phyloP scores from a whole-genome alignment of 2,113 vertebrate genomes.

The Dasyurus viverrinus region DNA sequence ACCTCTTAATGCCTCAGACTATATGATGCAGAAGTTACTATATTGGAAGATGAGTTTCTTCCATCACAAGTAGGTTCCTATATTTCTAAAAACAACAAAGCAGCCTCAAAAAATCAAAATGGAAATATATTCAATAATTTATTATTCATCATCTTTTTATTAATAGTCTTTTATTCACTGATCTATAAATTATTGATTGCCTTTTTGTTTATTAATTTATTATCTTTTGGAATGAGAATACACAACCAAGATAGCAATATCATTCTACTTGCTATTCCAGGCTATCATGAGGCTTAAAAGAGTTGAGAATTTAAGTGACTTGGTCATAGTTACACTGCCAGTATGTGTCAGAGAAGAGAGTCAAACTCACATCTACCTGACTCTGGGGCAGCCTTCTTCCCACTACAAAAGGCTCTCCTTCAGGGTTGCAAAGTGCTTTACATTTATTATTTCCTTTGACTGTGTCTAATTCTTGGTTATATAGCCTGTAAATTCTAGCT shows the following conservation, averaged over 20 bases:
- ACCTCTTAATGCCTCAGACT: background rate
- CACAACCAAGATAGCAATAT: background rate
- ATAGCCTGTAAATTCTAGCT: background rate
- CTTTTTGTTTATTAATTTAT: background rate
- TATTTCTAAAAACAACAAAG: background rate
- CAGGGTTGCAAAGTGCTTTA: background rate
- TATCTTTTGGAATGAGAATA: background rate
- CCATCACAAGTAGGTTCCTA: background rate
- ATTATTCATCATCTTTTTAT: background rate
- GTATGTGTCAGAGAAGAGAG: background rate
- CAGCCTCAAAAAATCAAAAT: background rate
- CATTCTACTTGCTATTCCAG: background rate
- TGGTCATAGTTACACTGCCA: background rate
- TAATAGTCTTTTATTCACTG: background rate
- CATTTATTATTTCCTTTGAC: background rate
- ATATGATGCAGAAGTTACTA: background rate
- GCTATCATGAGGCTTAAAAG: background rate
- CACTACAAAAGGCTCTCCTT: background rate
- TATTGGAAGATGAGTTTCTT: background rate
- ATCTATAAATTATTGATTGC: background rate
- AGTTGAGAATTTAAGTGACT: background rate
- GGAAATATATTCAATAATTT: background rate
- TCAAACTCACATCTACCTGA: background rate
- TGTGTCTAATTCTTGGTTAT: background rate
- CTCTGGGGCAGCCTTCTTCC: background rate